These are phyloP conservation scores for Pyrocephalus nanus DNA, from an alignment of 2,797 vertebrate species.

Conservation along the genomic window DNA sequence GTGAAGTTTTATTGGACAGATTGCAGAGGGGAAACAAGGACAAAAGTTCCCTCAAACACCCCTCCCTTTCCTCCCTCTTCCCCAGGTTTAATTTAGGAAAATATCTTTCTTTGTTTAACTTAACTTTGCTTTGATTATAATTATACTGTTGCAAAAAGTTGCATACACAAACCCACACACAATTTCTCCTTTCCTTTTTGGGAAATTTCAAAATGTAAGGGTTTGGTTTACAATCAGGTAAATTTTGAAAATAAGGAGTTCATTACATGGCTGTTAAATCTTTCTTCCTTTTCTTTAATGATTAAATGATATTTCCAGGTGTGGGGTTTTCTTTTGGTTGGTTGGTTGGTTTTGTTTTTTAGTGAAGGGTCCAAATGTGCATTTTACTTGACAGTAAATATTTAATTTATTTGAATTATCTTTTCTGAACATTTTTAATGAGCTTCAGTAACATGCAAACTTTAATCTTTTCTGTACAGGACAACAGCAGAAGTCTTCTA, in stretches of 20 bases:
- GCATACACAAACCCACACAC: not conserved
- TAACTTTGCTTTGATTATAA: not conserved
- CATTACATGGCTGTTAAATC: not conserved
- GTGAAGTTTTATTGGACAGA: not conserved
- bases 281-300: not conserved
- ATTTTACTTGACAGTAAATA: not conserved
- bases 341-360: not conserved
- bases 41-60: not conserved
- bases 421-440: not conserved
- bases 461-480: conserved; percentile 76
- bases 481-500: conserved; percentile 90
- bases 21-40: not conserved
- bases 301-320: not conserved
- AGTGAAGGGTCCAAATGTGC: not conserved
- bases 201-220: not conserved
- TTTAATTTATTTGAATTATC: not conserved
- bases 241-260: not conserved
- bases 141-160: not conserved
- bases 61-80: rapidly evolving
- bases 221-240: not conserved
- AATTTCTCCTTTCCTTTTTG: not conserved
- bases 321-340: rapidly evolving
- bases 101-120: not conserved
- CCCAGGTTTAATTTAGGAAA: not conserved
- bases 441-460: not conserved